phyloP scores from a whole-genome alignment of 1,140 invertebrate genomes.

The Oedothorax gibbosus region DNA sequence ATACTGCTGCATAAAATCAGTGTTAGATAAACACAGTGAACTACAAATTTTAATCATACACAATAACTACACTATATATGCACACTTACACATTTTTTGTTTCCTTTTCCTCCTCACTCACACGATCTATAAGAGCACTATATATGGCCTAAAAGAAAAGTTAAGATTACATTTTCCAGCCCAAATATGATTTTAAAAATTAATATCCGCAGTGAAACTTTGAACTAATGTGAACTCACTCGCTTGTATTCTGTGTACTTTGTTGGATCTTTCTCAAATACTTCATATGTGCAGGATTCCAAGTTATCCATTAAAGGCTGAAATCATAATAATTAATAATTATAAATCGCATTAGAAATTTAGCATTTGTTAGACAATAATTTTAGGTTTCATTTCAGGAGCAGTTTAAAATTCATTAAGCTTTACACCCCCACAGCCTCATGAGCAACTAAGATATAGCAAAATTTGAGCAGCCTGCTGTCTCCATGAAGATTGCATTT shows the following conservation, averaged over 20 bases:
- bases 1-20: no score
- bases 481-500: no score
- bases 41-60: background rate
- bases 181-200: background rate
- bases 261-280: slow-evolving; percentile 97
- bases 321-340: slow-evolving; percentile 68
- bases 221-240: slow-evolving; percentile 68
- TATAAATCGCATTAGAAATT: background rate
- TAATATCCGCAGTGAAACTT: background rate
- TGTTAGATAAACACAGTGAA: no score
- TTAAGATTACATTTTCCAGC: background rate
- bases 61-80: background rate
- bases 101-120: slow-evolving; percentile 71
- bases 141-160: slow-evolving; percentile 70
- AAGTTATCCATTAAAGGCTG: slow-evolving; percentile 97
- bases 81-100: slow-evolving; percentile 68
- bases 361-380: no score
- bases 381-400: no score
- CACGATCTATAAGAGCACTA: slow-evolving; percentile 76
- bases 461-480: no score
- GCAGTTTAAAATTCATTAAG: no score
- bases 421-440: no score
- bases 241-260: slow-evolving; percentile 95
- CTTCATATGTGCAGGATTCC: slow-evolving; percentile 95
- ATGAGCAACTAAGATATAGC: no score